phyloP scores from a whole-genome alignment of 2,797 vertebrate species.

The Pitangus sulphuratus region DNA sequence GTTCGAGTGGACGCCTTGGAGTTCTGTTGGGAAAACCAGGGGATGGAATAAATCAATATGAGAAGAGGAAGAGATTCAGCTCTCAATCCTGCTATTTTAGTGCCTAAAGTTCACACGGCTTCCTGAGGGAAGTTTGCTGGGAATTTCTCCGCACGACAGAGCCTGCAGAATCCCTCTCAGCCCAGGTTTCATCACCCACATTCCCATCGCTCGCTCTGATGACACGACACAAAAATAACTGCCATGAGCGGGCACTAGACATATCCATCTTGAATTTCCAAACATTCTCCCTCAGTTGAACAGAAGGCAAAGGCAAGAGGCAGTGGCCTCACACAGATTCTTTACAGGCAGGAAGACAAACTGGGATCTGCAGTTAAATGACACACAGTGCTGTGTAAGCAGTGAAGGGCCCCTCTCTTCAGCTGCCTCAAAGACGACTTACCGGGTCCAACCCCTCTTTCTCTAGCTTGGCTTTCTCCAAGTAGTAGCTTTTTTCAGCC shows the following conservation, averaged over 20 bases:
- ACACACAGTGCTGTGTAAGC: neutral
- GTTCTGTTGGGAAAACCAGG: conserved; percentile 64
- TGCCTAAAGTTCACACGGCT: neutral
- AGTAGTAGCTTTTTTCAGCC: conserved; percentile 92
- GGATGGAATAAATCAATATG: neutral
- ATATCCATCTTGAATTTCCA: neutral
- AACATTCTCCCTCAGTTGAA: neutral
- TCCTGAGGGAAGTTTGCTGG: neutral
- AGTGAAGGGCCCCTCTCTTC: neutral
- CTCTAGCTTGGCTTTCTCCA: conserved; percentile 93
- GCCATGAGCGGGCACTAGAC: rapidly evolving
- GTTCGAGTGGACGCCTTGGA: conserved; percentile 71
- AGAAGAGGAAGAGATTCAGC: neutral
- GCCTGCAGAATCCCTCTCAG: neutral
- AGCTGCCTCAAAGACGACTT: conserved; percentile 53
- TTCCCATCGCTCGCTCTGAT: neutral
- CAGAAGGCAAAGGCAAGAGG: neutral
- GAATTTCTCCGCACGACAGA: neutral
- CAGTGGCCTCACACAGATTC: neutral
- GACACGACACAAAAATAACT: neutral
- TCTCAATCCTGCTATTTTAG: neutral
- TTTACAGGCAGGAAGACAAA: neutral
- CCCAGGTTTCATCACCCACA: neutral
- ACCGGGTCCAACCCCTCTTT: conserved; percentile 91
- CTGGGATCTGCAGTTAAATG: neutral